Evolutionary conservation across 2,888 invertebrate species (phyloP), one percentile per base, ranked within the genome.

Genomic region (Drosophila crucigera): DNA sequence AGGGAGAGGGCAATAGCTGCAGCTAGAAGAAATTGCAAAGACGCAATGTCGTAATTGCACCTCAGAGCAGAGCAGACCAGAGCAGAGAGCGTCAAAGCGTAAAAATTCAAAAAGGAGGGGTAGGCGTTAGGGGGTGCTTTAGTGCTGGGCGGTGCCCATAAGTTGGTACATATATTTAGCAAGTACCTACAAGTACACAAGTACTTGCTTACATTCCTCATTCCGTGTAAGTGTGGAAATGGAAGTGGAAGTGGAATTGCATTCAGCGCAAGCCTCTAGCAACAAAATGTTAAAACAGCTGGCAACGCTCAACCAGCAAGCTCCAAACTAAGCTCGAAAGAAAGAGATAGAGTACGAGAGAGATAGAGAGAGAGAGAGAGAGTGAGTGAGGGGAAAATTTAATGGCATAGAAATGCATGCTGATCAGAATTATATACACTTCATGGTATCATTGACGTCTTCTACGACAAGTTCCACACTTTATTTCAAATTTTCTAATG

Each of bases 21-120:
- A 73, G 65, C 89, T 74, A 87, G 89, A 91, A 90, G 87, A 90
- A 89, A 87, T 87, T 89, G 91, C 89, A 74, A 68, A 68, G 69
- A 61, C 58, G 73, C 59, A 68, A 68, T 78, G 68, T 76, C 73
- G 87, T 81, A 81, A 78, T 81, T 78, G 78, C 78, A 81, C 61
- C 39, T 58, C 56, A 56, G 52, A 62, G 68, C 63, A 35, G 63
- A 47, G 25, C 66, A 39, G 31, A n/a, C 7, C 31, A 33, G 47
- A 47, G 39, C 58, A 52, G n/a, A 22, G 58, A 58, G 37, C 14
- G 25, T 16, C 59, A n/a, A 14, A 19, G 31, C 25, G 25, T 22
- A n/a, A 11, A 35, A 41, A 47, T 49, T 58, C 30, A 19, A 39
- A 14, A 16, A 47, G 31, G 25, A 37, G 49, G 50, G 31, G 9